Conservation (phyloP, 2,888 invertebrate species). For the Meandrusa payeni region DNA sequence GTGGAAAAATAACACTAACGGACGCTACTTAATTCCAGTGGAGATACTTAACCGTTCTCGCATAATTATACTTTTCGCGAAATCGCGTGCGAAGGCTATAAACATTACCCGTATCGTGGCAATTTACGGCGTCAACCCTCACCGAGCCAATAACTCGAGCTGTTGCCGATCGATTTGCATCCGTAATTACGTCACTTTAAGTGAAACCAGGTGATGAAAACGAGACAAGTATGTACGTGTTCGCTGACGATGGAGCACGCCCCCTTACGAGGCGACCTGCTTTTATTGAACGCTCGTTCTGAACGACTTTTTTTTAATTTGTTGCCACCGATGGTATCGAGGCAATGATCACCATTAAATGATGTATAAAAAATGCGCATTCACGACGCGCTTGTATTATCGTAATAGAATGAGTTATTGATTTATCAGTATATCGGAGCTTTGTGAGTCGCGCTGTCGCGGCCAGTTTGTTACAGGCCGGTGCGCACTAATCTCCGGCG, state of each 20-base stretch:
- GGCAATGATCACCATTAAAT: constrained; percentile 30
- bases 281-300: constrained; percentile 42
- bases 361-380: constrained; percentile 31
- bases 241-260: constrained; percentile 59
- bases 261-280: constrained; percentile 66
- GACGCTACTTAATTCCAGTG: constrained; percentile 21
- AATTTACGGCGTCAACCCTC: constrained; percentile 75
- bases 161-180: constrained; percentile 78
- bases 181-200: constrained; percentile 78
- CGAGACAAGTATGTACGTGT: constrained; percentile 74
- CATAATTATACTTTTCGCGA: constrained; percentile 66
- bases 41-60: constrained; percentile 34
- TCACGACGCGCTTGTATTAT: constrained; percentile 43
- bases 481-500: constrained; percentile 58
- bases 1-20: constrained; percentile 19
- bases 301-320: constrained; percentile 11
- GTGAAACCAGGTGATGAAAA: constrained; percentile 76
- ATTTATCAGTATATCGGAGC: constrained; percentile 73
- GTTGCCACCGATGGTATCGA: constrained; percentile 9
- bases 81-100: constrained; percentile 65
- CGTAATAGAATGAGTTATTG: constrained; percentile 63
- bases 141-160: constrained; percentile 59
- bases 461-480: constrained; percentile 60
- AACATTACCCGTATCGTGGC: constrained; percentile 71
- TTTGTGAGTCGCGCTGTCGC: constrained; percentile 70